phyloP scores from a whole-genome alignment of 2,113 vertebrate genomes.

The Cygnus buccinator region DNA sequence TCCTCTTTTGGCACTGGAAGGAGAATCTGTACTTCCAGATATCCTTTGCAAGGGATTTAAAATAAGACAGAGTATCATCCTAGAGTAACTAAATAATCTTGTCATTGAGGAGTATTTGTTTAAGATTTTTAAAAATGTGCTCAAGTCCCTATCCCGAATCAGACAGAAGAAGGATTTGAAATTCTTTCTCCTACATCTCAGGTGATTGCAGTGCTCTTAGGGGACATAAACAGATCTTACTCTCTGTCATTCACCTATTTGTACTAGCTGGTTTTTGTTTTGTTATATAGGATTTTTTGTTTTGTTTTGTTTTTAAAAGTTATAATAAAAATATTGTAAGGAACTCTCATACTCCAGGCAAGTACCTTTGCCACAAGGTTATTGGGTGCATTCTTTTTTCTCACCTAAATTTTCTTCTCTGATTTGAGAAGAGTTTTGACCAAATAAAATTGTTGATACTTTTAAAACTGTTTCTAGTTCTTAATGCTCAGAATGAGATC shows the following conservation, averaged over 20 bases:
- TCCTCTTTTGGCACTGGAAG: not conserved
- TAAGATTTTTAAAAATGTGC: not conserved
- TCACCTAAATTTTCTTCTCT: not conserved
- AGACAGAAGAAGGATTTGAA: not conserved
- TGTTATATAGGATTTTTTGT: too few species aligned
- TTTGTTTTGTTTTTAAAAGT: not conserved
- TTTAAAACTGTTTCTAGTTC: not conserved
- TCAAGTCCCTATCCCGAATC: not conserved
- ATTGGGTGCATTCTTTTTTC: not conserved
- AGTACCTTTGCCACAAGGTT: not conserved
- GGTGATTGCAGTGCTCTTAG: not conserved
- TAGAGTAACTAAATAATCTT: not conserved
- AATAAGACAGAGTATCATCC: not conserved
- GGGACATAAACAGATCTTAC: not conserved
- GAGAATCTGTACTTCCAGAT: not conserved
- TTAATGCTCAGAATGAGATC: not conserved
- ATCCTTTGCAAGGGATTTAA: not conserved
- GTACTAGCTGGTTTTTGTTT: not conserved
- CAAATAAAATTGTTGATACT: not conserved
- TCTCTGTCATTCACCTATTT: not conserved
- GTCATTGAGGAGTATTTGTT: not conserved
- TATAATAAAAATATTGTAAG: not conserved
- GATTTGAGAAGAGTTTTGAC: not conserved
- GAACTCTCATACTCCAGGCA: not conserved
- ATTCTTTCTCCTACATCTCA: not conserved